Percentiles rank a stretch among this genome's conserved stretches.
Evolutionary conservation across 1,140 invertebrate genomes (phyloP).

Genomic region (Drosophila repleta): DNA sequence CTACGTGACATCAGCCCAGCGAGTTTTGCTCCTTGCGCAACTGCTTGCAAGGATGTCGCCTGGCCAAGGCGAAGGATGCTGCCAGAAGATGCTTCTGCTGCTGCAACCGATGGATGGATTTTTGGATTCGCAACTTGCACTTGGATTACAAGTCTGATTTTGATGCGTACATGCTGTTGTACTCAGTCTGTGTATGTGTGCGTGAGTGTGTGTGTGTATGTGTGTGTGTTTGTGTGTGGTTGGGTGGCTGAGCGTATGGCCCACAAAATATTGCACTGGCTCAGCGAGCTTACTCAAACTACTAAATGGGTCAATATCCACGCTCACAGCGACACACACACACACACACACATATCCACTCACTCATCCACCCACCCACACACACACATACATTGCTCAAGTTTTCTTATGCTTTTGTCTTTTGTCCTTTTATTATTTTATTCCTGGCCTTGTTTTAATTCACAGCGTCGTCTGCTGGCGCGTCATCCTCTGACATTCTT

Average conservation of each 20-base stretch:
- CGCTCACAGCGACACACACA: slow-evolving; percentile 21
- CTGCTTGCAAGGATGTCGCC: slow-evolving; percentile 28
- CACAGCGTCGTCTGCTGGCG: slow-evolving; percentile 78
- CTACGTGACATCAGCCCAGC: slow-evolving; percentile 80
- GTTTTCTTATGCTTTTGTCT: slow-evolving; percentile 81
- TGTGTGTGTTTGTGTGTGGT: slow-evolving; percentile 18
- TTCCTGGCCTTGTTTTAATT: slow-evolving; percentile 82
- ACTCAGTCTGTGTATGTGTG: slow-evolving; percentile 23
- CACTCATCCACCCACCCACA: slow-evolving; percentile 26
- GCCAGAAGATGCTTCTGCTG: slow-evolving; percentile 46
- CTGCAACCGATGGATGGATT: slow-evolving; percentile 78
- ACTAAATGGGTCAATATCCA: slow-evolving; percentile 64
- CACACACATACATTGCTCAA: slow-evolving; percentile 44
- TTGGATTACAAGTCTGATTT: slow-evolving; percentile 83
- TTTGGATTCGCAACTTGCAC: slow-evolving; percentile 82
- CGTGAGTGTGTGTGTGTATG: background rate
- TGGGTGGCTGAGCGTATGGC: slow-evolving; percentile 6
- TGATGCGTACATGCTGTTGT: slow-evolving; percentile 75
- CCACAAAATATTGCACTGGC: slow-evolving; percentile 40
- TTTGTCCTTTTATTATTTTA: slow-evolving; percentile 82
- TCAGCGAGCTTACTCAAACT: slow-evolving; percentile 28
- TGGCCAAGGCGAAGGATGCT: slow-evolving; percentile 22
- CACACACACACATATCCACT: slow-evolving; percentile 1
- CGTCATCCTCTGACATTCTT: slow-evolving; percentile 66
- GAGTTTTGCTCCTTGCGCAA: slow-evolving; percentile 47